Percentiles rank a stretch among this genome's conserved stretches.
Evolutionary conservation across 2,888 invertebrate species (phyloP).

Genomic region (Smittia sp.): DNA sequence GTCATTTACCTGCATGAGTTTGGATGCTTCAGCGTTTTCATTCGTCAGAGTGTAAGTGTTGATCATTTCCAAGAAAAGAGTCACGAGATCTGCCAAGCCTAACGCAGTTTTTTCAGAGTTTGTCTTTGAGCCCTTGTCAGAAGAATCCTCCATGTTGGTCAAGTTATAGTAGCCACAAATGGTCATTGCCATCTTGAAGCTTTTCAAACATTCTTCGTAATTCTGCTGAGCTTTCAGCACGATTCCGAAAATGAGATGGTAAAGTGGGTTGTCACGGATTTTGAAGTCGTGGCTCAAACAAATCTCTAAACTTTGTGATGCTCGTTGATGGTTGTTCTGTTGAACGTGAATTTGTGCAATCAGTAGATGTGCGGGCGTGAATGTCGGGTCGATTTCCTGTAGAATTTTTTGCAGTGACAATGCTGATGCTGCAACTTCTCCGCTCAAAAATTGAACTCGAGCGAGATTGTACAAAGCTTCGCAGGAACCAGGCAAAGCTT

Average conservation of each 20-base stretch:
- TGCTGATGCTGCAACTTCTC: conserved; percentile 71
- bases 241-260: conserved; percentile 81
- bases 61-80: conserved; percentile 82
- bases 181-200: conserved; percentile 71
- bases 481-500: conserved; percentile 78
- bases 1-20: conserved; percentile 66
- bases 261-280: conserved; percentile 86
- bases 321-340: conserved; percentile 68
- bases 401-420: conserved; percentile 69
- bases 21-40: conserved; percentile 75
- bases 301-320: conserved; percentile 82
- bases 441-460: conserved; percentile 76
- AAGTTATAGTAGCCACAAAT: conserved; percentile 27
- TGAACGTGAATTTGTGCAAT: conserved; percentile 81
- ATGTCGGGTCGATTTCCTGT: conserved; percentile 71
- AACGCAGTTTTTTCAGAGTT: conserved; percentile 50
- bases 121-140: neutral
- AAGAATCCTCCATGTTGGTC: neutral
- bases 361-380: conserved; percentile 79
- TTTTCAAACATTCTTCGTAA: conserved; percentile 68
- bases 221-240: conserved; percentile 75
- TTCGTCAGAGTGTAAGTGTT: conserved; percentile 68
- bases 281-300: conserved; percentile 91
- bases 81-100: conserved; percentile 73
- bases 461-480: conserved; percentile 68